Base-by-base conservation (phyloP, 2,113 vertebrate genomes). In the Tragulus kanchil region DNA sequence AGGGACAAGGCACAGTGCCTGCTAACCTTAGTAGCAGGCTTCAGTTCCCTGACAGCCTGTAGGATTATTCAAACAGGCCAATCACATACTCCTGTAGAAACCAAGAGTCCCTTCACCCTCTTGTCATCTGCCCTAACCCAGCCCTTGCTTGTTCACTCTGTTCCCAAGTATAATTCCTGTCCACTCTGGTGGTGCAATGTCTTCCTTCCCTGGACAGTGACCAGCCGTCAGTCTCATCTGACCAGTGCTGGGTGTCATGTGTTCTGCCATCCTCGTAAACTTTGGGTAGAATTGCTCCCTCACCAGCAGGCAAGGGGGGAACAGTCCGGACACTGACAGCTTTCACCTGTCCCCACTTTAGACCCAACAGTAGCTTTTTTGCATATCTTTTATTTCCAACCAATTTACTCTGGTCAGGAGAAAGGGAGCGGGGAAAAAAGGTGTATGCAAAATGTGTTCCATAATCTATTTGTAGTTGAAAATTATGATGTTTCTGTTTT, bases 181-280 rank as follows among this genome's bases (percentile, higher is more conserved):
- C 16, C 56, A 10, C 26, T 61, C 9, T 5, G 10, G 7, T 8
- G n/a, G 9, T 5, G 3, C 4, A 6, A 52, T 26, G 1, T 15
- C 71, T 61, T 86, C 73, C 65, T 83, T 36, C 75, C 82, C 59
- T 31, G 50, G 58, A 92, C 52, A 58, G 36, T 21, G 17, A 16
- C 10, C n/a, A 23, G 3, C 11, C 90, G 8, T 52, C 81, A 45
- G 7, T 48, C 42, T 58, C 81, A 79, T 52, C 26, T 16, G 3
- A 6, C 48, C 31, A 16, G 67, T 4, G 6, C 15, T 26, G 1
- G 62, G 31, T 52, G 62, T 31, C 67, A 54, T 8, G 3, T 67
- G 14, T 52, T 14, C 15, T 7, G 16, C 48, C 45, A 58, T 6
- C 5, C 16, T 50, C 85, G 52, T 36, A 69, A 64, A 12, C n/a